phyloP scores from a whole-genome alignment of 1,140 invertebrate genomes.

The Drosophila serrata region DNA sequence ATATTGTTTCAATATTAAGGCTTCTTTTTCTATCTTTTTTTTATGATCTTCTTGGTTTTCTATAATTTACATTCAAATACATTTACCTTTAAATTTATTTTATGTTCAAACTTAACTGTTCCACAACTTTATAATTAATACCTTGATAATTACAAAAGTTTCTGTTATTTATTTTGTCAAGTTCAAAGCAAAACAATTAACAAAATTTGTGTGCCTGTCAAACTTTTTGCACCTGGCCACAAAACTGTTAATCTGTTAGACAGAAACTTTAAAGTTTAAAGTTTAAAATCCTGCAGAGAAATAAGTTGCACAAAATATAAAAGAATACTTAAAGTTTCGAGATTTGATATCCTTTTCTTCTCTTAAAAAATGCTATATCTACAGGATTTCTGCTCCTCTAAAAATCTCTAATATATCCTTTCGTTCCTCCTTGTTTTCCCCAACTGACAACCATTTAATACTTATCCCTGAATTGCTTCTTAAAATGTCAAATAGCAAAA shows the following conservation, averaged over 20 bases:
- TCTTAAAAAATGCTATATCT: neutral
- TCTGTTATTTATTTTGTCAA: constrained; percentile 7
- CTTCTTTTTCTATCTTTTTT: neutral
- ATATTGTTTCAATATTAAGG: neutral
- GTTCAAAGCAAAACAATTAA: constrained; percentile 13
- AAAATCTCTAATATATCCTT: neutral
- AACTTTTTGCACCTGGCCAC: constrained; percentile 11
- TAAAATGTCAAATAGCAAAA: constrained; percentile 7
- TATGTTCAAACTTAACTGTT: too few species aligned
- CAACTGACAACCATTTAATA: neutral
- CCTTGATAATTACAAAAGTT: constrained; percentile 11
- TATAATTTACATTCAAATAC: neutral
- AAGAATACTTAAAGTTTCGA: neutral
- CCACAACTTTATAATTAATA: constrained; percentile 7
- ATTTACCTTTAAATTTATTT: neutral
- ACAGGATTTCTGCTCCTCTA: too few species aligned
- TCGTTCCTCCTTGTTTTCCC: neutral
- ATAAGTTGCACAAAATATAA: too few species aligned
- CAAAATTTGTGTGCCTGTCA: neutral
- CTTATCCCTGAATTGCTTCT: too few species aligned
- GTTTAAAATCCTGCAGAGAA: too few species aligned
- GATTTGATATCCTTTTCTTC: too few species aligned
- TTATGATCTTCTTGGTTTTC: neutral
- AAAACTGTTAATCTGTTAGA: neutral
- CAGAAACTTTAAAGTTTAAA: neutral